Conservation (phyloP, 2,888 invertebrate genomes). For the Phasia obesa region DNA sequence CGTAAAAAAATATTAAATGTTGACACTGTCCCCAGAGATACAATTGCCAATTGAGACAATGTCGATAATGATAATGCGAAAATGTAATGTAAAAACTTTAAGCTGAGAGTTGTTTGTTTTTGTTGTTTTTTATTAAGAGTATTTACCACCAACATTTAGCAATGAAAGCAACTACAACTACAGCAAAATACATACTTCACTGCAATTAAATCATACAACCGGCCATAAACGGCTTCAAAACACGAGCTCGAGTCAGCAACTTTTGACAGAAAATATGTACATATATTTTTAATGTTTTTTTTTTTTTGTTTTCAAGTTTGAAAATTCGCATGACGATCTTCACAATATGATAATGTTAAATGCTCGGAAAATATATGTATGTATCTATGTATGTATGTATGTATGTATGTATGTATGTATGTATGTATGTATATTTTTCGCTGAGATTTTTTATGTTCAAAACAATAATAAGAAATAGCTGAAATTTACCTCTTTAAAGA, state of each 20-base stretch:
- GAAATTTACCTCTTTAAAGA: slow-evolving; percentile 34
- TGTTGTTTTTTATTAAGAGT: slow-evolving; percentile 16
- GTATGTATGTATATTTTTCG: too few species aligned
- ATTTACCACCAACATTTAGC: slow-evolving; percentile 21
- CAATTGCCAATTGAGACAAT: slow-evolving; percentile 58
- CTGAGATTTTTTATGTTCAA: slow-evolving; percentile 40
- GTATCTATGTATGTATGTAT: too few species aligned
- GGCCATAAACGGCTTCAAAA: slow-evolving; percentile 40
- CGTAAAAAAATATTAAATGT: slow-evolving; percentile 47
- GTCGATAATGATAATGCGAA: slow-evolving; percentile 43
- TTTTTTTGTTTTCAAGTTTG: slow-evolving; percentile 23
- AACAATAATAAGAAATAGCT: slow-evolving; percentile 24
- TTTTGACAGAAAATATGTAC: slow-evolving; percentile 8
- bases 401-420: too few species aligned
- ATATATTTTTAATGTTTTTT: not conserved
- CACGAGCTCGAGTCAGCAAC: slow-evolving; percentile 16
- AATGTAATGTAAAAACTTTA: slow-evolving; percentile 11
- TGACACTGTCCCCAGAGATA: slow-evolving; percentile 54
- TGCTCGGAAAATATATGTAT: slow-evolving; percentile 28
- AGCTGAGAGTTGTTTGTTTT: slow-evolving; percentile 22
- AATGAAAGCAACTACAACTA: not conserved
- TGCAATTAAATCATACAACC: slow-evolving; percentile 48
- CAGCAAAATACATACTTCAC: too few species aligned
- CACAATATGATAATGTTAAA: slow-evolving; percentile 48
- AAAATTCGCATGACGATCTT: slow-evolving; percentile 67